Percentiles rank a stretch among this genome's conserved stretches.
Evolutionary conservation across 2,113 vertebrate species (phyloP).

Genomic region (Gobio gobio): DNA sequence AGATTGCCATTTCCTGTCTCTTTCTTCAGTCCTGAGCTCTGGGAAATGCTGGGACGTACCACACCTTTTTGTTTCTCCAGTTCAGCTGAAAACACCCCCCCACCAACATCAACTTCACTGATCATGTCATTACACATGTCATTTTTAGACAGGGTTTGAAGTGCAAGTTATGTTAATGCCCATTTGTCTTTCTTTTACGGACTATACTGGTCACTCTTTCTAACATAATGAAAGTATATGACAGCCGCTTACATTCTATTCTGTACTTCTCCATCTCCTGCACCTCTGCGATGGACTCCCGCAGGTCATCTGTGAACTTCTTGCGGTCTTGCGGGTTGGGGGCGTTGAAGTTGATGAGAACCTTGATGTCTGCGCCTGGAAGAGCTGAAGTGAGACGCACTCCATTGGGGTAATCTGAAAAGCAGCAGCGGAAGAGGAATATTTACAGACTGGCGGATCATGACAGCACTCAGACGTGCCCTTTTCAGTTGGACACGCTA

Average conservation of each 20-base stretch:
- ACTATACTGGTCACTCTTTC: background rate
- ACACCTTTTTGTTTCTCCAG: slow-evolving; percentile 97
- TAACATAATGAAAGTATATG: background rate
- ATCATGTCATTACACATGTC: background rate
- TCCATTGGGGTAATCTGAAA: slow-evolving; percentile 93
- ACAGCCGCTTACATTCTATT: slow-evolving; percentile 90
- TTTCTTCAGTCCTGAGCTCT: slow-evolving; percentile 89
- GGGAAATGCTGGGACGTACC: slow-evolving; percentile 89
- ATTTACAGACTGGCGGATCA: slow-evolving; percentile 19
- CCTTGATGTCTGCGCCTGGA: slow-evolving; percentile 93
- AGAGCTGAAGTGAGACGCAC: slow-evolving; percentile 93
- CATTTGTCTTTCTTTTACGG: background rate
- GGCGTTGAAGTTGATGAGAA: slow-evolving; percentile 98
- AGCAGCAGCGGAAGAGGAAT: slow-evolving; percentile 13
- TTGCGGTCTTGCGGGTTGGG: slow-evolving; percentile 98
- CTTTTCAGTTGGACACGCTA: background rate
- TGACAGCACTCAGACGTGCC: background rate
- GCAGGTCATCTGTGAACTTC: slow-evolving; percentile 95
- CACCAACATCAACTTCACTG: background rate
- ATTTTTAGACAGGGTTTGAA: background rate
- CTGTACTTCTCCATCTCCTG: slow-evolving; percentile 99
- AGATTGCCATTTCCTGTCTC: slow-evolving; percentile 86
- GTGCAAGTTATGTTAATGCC: background rate
- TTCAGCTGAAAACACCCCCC: slow-evolving; percentile 79
- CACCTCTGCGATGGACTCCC: slow-evolving; percentile 94